Evolutionary conservation across 2,888 invertebrate species (phyloP).

Genomic region (Tenthredo distinguenda): DNA sequence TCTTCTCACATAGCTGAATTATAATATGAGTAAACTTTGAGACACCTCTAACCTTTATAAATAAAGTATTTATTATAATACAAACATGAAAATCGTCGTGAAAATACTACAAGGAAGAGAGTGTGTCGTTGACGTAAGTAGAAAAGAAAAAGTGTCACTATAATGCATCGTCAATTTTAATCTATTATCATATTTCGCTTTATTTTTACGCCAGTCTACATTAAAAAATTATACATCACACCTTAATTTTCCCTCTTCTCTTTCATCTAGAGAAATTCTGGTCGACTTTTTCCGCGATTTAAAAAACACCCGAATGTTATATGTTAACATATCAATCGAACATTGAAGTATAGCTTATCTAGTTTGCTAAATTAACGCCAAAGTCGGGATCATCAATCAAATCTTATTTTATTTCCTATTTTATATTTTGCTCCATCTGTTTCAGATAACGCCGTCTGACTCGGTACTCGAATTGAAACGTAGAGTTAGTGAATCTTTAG

Average conservation of each 20-base stretch:
- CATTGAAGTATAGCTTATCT: not conserved
- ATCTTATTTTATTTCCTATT: not conserved
- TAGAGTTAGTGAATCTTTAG: conserved; percentile 82
- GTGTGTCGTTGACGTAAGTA: conserved; percentile 84
- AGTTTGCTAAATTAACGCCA: not conserved
- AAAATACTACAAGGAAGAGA: conserved; percentile 88
- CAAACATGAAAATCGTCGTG: conserved; percentile 85
- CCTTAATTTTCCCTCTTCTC: not conserved
- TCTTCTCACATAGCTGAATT: not conserved
- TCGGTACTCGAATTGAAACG: conserved; percentile 86
- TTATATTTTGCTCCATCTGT: conserved; percentile 3
- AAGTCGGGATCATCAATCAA: not conserved
- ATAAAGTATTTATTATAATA: not conserved
- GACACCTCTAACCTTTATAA: not conserved
- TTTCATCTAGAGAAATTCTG: not conserved
- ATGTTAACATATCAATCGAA: not conserved
- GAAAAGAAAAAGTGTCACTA: not conserved
- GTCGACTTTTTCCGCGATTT: conserved; percentile 1
- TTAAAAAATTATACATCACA: not conserved
- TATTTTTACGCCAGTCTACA: not conserved
- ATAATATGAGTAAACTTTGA: conserved; percentile 5
- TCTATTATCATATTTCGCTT: not conserved
- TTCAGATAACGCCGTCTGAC: conserved; percentile 74
- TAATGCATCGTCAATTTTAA: not conserved
- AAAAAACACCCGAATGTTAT: not conserved